Percentiles rank a stretch among this genome's conserved stretches.
These are phyloP conservation scores for Prosapia bicincta DNA, from an alignment of 2,888 invertebrate genomes.

Conservation along the genomic window DNA sequence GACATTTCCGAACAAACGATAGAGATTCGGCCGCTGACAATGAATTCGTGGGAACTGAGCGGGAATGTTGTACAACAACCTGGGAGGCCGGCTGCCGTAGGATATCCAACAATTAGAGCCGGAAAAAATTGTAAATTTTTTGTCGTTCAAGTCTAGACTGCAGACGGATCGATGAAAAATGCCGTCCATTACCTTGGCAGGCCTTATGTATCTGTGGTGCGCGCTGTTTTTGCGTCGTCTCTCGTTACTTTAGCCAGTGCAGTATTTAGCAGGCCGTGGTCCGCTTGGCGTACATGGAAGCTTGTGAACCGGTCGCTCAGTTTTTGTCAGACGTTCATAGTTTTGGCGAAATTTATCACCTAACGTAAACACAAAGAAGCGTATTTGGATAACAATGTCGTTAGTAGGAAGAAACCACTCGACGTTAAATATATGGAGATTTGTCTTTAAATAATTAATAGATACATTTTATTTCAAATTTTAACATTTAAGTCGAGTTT, in stretches of 20 bases:
- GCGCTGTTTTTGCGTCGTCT: neutral
- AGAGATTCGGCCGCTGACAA: neutral
- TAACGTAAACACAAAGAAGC: no score
- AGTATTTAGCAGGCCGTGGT: neutral
- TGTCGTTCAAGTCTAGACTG: neutral
- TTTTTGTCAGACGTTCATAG: no score
- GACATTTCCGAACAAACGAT: no score
- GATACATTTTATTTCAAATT: no score
- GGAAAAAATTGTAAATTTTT: neutral
- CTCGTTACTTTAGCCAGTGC: neutral
- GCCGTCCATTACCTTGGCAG: neutral
- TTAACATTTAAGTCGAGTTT: no score
- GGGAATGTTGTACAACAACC: neutral
- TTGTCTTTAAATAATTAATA: no score
- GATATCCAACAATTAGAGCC: neutral
- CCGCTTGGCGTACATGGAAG: neutral
- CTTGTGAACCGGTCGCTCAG: neutral
- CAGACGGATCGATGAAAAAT: neutral
- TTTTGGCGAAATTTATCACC: no score
- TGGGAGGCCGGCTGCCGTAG: neutral
- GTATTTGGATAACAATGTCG: no score
- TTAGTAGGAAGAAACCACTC: no score
- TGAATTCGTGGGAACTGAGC: neutral
- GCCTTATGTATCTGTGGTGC: neutral
- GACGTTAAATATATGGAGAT: no score